A percentile compares a stretch with the other conserved stretches of the same genome.
Conservation (phyloP, 2,888 invertebrate species). For the Norana najaformis region DNA sequence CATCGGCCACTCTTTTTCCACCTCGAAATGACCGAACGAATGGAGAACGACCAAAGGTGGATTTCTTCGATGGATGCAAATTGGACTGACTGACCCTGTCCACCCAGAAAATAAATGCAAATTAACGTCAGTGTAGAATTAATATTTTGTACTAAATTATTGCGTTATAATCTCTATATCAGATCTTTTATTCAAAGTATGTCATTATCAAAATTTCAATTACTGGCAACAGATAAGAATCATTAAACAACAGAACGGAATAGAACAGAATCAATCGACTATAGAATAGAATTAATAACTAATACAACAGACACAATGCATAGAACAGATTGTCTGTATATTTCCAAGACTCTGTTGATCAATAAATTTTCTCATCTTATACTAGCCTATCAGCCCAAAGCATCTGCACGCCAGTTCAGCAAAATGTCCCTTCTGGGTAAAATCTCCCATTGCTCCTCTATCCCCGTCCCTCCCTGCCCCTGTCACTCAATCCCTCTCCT, state of each 20-base stretch:
- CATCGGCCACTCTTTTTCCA: slow-evolving; percentile 25
- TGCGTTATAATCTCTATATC: background rate
- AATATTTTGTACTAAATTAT: background rate
- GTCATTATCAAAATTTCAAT: background rate
- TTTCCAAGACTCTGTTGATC: background rate
- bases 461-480: background rate
- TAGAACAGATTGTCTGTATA: no score
- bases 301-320: no score
- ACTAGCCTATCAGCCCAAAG: background rate
- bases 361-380: background rate
- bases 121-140: background rate
- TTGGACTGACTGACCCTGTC: background rate
- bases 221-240: background rate
- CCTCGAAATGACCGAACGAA: slow-evolving; percentile 38
- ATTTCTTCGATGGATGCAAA: background rate
- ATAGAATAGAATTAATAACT: background rate
- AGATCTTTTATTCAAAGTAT: background rate
- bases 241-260: background rate
- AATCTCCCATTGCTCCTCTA: background rate
- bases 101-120: background rate
- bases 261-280: background rate
- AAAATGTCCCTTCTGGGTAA: background rate
- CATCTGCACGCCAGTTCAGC: background rate
- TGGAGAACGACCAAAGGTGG: slow-evolving; percentile 24
- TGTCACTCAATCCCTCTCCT: background rate